Evolutionary conservation across 2,113 vertebrate species (phyloP), one percentile per base, ranked within the genome.

Genomic region (Lontra canadensis): DNA sequence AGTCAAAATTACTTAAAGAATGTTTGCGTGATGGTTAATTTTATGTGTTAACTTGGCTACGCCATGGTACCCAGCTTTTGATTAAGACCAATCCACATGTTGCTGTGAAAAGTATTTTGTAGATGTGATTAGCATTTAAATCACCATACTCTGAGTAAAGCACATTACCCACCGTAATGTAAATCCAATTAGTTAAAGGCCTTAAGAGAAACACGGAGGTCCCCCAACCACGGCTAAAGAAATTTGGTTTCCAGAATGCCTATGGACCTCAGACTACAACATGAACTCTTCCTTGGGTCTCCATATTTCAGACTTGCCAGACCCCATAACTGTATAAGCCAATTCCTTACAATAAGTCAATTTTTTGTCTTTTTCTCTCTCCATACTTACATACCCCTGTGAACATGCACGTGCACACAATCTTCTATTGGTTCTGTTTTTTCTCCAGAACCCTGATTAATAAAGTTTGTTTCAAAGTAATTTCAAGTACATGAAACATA

Each of bases 401-500:
- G 13, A 25, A 47, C 7, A 59, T 23, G n/a, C 21, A 57, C 8
- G 18, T 14, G 14, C 14, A 15, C 9, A 44, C n/a, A 69, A 34
- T 49, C 23, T 55, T 55, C 67, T 52, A 57, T 13, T 39, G 39
- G 47, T 81, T 92, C 18, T 39, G 10, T 61, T 94, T 90, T 42
- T 42, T 85, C 47, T 90, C 34, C 55, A 88, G 78, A 92, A 96
- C 31, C 15, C 21, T 63, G 63, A 59, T 23, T 80, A 92, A 94
- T 67, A 74, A 88, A 88, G 20, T 74, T 65, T 95, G 55, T 89
- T 91, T 81, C 52, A 82, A 95, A 95, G 61, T 71, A 29, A 81
- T 95, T 95, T 59, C 29, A 95, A 95, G 88, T 39, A 89, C 23
- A 83, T 57, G 34, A 17, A 80, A 61, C 9, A 44, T 26, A 95